These are phyloP conservation scores for Mnemiopsis leidyi DNA, from an alignment of 37 sponge, comb jelly and placozoan species.

Conservation along the genomic window DNA sequence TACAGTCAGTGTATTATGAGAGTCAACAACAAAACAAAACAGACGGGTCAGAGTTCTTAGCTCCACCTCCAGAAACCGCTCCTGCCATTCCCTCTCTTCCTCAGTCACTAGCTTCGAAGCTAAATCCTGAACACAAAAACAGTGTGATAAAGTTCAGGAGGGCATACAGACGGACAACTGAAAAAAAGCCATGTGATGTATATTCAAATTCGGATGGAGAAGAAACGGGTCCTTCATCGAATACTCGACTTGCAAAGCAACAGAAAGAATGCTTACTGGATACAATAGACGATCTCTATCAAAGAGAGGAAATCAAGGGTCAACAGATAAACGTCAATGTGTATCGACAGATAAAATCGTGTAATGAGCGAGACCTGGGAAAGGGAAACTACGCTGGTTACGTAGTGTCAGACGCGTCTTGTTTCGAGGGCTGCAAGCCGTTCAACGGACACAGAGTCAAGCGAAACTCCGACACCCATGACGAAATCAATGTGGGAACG, in stretches of 20 bases:
- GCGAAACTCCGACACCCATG: not conserved
- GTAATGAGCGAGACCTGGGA: not conserved
- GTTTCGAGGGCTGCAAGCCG: not conserved
- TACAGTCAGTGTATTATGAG: not conserved
- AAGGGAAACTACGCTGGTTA: slow-evolving; percentile 9
- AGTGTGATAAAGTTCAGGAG: not conserved
- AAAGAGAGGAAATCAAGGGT: not conserved
- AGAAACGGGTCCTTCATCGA: not conserved
- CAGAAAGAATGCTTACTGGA: not conserved
- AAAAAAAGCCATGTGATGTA: too few relatives aligned
- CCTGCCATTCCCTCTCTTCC: slow-evolving; percentile 18
- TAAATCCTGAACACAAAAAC: not conserved
- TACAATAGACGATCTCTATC: not conserved
- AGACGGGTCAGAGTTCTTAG: not conserved
- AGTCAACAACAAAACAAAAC: not conserved
- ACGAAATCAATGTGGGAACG: slow-evolving; percentile 31
- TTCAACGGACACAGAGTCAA: not conserved
- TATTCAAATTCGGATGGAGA: too few relatives aligned
- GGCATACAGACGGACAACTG: not conserved
- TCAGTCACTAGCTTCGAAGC: not conserved
- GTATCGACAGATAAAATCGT: not conserved
- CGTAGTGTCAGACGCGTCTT: not conserved
- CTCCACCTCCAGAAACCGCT: not conserved
- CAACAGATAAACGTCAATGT: not conserved
- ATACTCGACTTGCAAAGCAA: not conserved